Evolutionary conservation across 2,888 invertebrate species (phyloP), one percentile per base, ranked within the genome.

Genomic region (Catocala fraxini): DNA sequence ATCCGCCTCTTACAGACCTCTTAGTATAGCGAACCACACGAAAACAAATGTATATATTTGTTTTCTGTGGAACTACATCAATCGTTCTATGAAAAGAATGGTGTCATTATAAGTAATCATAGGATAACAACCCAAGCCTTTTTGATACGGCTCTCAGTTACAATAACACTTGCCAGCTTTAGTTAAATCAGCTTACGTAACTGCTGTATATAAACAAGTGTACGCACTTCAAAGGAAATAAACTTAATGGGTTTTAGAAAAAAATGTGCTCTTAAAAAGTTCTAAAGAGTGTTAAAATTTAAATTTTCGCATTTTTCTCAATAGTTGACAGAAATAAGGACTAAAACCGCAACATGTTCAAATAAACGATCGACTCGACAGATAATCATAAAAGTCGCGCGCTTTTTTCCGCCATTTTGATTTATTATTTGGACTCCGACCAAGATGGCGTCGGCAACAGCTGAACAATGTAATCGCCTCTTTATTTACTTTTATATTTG

Each of bases 391-490:
- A 89, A 91, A 87, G 84, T 84, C 84, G 80, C 83, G 85, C 86
- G 86, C 84, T 76, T 84, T 83, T 87, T 88, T 89, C 88, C 89
- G 86, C 89, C 86, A 89, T 90, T 84, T 84, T 89, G 89, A 92
- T 90, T 89, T 85, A 92, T 80, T 82, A 84, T 75, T 92, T 93
- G 92, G 92, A 89, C 65, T 68, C 67, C 76, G 58, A 81, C 91
- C 91, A 92, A 90, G 69, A 83, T 79, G 68, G 71, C 71, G 68
- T 63, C 54, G 58, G 62, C 59, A 73, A 63, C 75, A 71, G 73
- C 68, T 70, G 75, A 74, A 65, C 72, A 75, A 73, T 66, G 70
- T 75, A 70, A 75, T 74, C 62, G 65, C 59, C 73, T 67, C 63
- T 56, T 70, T 70, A 74, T 72, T 74, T 72, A 63, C 62, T 63